Conservation (phyloP, 2,113 vertebrate genomes). For the Lucifuga dentata region DNA sequence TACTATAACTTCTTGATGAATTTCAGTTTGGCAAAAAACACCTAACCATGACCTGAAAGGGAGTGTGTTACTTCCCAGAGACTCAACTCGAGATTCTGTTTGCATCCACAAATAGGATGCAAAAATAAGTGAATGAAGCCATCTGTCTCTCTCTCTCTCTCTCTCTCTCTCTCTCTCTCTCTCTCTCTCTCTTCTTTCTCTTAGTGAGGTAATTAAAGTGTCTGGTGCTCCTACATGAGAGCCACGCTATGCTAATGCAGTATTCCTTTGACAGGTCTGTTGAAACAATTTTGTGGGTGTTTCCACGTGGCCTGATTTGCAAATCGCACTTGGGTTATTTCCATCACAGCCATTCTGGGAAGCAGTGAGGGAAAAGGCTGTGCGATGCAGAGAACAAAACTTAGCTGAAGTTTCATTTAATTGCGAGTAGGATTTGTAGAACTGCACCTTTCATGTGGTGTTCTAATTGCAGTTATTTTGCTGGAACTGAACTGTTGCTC, state of each 20-base stretch:
- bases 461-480: slow-evolving; percentile 58
- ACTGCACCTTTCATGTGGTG: slow-evolving; percentile 39
- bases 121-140: slow-evolving; percentile 58
- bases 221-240: slow-evolving; percentile 42
- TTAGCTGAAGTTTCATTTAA: slow-evolving; percentile 41
- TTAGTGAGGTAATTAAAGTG: slow-evolving; percentile 60
- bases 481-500: slow-evolving; percentile 21
- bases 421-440: slow-evolving; percentile 38
- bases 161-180: background rate
- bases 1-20: slow-evolving; percentile 8
- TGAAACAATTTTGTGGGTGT: slow-evolving; percentile 58
- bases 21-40: slow-evolving; percentile 16
- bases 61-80: slow-evolving; percentile 23
- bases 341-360: slow-evolving; percentile 51
- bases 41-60: background rate
- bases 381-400: slow-evolving; percentile 29
- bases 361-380: slow-evolving; percentile 19
- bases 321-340: slow-evolving; percentile 74
- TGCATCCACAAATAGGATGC: slow-evolving; percentile 36
- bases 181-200: background rate
- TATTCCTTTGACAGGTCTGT: slow-evolving; percentile 67
- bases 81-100: slow-evolving; percentile 22
- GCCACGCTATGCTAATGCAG: slow-evolving; percentile 59
- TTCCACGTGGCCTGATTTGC: slow-evolving; percentile 70
- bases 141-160: background rate